Evolutionary conservation across 2,113 vertebrate species (phyloP).

Genomic region (Leuciscus idus): DNA sequence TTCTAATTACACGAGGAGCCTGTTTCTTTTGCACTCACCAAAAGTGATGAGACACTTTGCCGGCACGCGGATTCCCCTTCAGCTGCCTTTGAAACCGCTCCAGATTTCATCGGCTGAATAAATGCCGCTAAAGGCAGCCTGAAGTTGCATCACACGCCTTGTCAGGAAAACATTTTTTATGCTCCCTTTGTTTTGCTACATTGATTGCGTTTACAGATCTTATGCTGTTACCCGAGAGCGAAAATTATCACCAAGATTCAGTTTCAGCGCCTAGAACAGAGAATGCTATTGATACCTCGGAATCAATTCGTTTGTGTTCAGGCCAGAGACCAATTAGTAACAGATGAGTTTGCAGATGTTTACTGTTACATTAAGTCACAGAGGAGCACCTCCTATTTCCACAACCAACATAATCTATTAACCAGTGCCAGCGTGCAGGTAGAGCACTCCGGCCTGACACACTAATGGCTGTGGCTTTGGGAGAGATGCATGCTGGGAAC

Average conservation of each 20-base stretch:
- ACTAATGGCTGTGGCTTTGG: slow-evolving; percentile 8
- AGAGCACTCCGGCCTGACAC: neutral
- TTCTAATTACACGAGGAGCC: slow-evolving; percentile 93
- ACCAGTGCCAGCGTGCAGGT: slow-evolving; percentile 4
- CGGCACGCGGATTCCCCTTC: slow-evolving; percentile 58
- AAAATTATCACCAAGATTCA: slow-evolving; percentile 69
- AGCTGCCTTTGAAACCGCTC: slow-evolving; percentile 59
- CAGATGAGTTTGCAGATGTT: slow-evolving; percentile 63
- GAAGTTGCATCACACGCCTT: neutral
- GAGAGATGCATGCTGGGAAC: slow-evolving; percentile 51
- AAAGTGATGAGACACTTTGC: slow-evolving; percentile 78
- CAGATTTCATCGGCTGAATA: slow-evolving; percentile 53
- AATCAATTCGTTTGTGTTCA: slow-evolving; percentile 68
- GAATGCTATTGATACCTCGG: slow-evolving; percentile 69
- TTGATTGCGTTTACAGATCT: slow-evolving; percentile 67
- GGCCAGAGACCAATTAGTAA: slow-evolving; percentile 57
- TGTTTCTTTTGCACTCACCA: slow-evolving; percentile 88
- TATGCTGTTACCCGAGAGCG: slow-evolving; percentile 64
- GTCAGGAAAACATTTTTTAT: slow-evolving; percentile 54
- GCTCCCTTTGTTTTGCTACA: slow-evolving; percentile 59
- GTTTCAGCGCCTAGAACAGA: slow-evolving; percentile 68
- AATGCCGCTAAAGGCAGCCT: slow-evolving; percentile 32
- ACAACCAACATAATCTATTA: slow-evolving; percentile 44
- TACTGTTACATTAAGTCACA: slow-evolving; percentile 46
- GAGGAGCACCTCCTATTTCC: slow-evolving; percentile 44